Percentiles rank a stretch among this genome's conserved stretches.
Evolutionary conservation across 2,797 vertebrate species (phyloP).

Genomic region (Garrulus glandarius): DNA sequence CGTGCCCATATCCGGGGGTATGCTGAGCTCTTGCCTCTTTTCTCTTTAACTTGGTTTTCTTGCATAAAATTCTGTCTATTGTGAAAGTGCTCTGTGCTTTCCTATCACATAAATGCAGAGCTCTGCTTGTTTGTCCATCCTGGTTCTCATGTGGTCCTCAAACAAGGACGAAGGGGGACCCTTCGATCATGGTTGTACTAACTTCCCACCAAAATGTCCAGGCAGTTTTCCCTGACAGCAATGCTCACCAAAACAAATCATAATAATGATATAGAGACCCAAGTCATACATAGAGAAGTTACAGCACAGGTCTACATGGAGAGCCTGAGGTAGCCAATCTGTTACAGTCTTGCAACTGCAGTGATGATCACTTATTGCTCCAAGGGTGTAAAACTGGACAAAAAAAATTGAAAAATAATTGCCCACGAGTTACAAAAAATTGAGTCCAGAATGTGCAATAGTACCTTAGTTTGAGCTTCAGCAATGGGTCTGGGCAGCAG

Average conservation of each 20-base stretch:
- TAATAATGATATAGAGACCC: neutral
- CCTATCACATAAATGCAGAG: neutral
- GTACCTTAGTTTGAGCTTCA: neutral
- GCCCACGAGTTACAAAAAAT: neutral
- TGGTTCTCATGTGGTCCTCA: fast-evolving
- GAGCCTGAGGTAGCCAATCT: neutral
- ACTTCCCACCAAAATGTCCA: neutral
- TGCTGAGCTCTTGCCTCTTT: neutral
- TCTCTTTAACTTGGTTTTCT: neutral
- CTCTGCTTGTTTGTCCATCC: neutral
- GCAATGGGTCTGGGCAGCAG: neutral
- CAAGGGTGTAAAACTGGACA: neutral
- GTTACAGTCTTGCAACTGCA: neutral
- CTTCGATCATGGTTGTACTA: neutral
- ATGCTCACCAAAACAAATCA: neutral
- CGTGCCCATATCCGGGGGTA: fast-evolving
- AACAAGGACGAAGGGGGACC: neutral
- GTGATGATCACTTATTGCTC: neutral
- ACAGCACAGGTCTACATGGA: neutral
- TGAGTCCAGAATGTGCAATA: neutral
- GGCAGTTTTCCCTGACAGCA: neutral
- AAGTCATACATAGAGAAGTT: neutral
- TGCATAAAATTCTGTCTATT: neutral
- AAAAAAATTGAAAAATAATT: neutral
- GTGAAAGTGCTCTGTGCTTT: neutral